Base-by-base conservation (phyloP, 2,888 invertebrate species). In the Dastarcus helophoroides region DNA sequence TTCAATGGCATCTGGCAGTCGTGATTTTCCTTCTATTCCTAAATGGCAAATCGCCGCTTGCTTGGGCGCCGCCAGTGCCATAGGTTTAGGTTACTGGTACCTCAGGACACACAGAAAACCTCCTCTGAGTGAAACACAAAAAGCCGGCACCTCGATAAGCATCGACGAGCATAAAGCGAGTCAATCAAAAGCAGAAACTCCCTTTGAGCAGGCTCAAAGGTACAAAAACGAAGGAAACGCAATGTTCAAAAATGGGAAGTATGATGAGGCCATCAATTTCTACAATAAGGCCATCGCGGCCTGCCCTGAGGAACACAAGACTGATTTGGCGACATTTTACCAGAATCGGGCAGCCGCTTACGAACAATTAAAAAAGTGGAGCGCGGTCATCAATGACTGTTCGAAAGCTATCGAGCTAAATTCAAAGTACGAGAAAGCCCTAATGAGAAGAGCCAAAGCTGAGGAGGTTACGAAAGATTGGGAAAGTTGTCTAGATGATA, bases 311-410 rank as follows among this genome's bases (percentile, higher is more conserved):
- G 73, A 82, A 32, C 73, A 79, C 45, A 67, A 67, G 14, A 69
- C 71, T 1, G 88, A 86, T 44, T 63, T 91, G 32, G 80, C 94
- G 1, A 91, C 88, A 9, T 91, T 88, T 62, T 91, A 90, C 60
- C 95, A 95, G 60, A 95, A 95, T 56, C 76, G 93, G 47, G 95
- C 94, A 7, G 95, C 94, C 9, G 86, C 91, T 23, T 88, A 89
- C 60, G 94, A 94, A 60, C 85, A 90, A 60, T 65, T 91, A 53
- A 79, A 81, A 60, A 82, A 85, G 62, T 85, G 81, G 71, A 73
- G 73, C 37, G 71, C 79, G 41, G 90, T 91, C 1, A 81, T 86
- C 50, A 75, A 78, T 39, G 93, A 94, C 57, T 93, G 93, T 53
- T 75, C 80, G 2, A 75, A 72, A 51, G 91, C 95, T 2, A 67